Evolutionary conservation across 2,113 vertebrate genomes (phyloP), one percentile per base, ranked within the genome.

Genomic region (Plotosus lineatus): DNA sequence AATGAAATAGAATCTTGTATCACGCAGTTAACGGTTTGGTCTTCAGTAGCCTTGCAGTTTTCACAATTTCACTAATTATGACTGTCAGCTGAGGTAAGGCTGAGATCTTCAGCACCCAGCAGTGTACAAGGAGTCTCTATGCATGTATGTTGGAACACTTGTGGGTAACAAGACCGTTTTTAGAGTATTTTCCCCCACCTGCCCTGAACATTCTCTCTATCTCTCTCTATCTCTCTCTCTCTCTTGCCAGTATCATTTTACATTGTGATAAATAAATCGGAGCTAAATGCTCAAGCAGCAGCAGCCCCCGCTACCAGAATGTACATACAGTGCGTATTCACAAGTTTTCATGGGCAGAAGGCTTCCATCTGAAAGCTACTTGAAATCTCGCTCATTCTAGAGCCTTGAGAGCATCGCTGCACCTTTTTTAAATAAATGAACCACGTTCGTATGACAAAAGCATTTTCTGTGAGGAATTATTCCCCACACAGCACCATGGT

Each of bases 1-100:
- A 73, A 78, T 74, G 58, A 19, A 84, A 72, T 75, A 60, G 75
- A 38, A 14, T 68, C 80, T 86, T 77, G 77, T 82, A n/a, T n/a
- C n/a, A n/a, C 83, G 58, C 55, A 46, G 77, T 46, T 75, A 75
- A 75, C 71, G 79, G 58, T 44, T 60, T 53, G 38, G 60, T 85
- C 77, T 82, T 82, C 53, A 15, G 50, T 51, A 42, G 79, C 76
- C 79, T 21, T 15, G 4, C n/a, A 33, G 33, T 56, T 81, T 61
- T 40, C 14, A 36, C 40, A 42, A 44, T 40, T 81, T 77, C 44
- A 81, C 71, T 53, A 72, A 73, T 72, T 36, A 77, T 26, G 51
- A 56, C 55, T 73, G 46, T 68, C 38, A 26, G 68, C 38, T 36
- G 46, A 78, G 28, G 75, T 53, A 23, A 42, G 56, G 26, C 56